A percentile compares a stretch with the other conserved stretches of the same genome.
phyloP scores from a whole-genome alignment of 2,797 vertebrate genomes.

The Spinibarbus caldwelli region DNA sequence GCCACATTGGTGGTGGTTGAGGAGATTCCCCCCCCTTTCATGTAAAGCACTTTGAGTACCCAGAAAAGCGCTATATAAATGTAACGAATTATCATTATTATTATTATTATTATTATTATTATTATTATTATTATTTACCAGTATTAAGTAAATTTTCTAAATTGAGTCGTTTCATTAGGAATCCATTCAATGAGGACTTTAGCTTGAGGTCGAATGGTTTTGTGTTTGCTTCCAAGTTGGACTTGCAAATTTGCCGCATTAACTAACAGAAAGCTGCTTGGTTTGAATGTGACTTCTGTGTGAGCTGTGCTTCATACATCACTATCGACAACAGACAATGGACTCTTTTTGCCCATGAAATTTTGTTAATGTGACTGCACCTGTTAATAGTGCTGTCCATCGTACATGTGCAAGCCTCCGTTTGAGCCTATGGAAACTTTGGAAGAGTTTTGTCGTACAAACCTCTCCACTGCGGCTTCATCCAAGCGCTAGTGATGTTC shows the following conservation, averaged over 20 bases:
- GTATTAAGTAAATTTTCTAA: not conserved
- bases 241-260: not conserved
- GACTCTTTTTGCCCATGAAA: not conserved
- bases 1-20: too few species aligned
- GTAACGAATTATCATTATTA: too few species aligned
- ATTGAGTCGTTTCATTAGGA: not conserved
- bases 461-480: not conserved
- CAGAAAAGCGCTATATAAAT: too few species aligned
- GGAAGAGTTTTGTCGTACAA: not conserved
- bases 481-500: not conserved
- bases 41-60: too few species aligned
- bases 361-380: not conserved
- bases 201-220: not conserved
- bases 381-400: not conserved
- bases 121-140: too few species aligned
- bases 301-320: not conserved
- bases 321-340: not conserved
- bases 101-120: too few species aligned
- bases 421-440: not conserved
- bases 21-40: too few species aligned
- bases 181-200: not conserved
- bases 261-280: not conserved
- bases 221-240: not conserved
- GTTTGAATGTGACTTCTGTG: not conserved
- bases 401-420: not conserved